phyloP scores from a whole-genome alignment of 2,888 invertebrate genomes.

The Endotricha flammealis region DNA sequence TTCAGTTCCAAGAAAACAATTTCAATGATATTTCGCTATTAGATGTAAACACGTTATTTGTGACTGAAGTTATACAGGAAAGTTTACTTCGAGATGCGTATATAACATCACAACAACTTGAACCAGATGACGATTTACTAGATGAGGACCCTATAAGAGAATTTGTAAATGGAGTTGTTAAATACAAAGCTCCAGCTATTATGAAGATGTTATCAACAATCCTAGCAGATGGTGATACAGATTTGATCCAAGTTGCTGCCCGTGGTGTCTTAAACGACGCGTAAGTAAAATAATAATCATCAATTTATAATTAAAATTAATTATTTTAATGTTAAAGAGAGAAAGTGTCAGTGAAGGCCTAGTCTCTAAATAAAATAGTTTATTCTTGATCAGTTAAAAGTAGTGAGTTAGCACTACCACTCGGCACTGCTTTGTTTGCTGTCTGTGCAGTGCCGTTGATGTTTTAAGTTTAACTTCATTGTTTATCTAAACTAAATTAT shows the following conservation, averaged over 20 bases:
- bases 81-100: conserved; percentile 50
- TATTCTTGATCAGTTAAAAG: too few species aligned
- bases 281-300: conserved; percentile 31
- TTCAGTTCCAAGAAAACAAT: conserved; percentile 41
- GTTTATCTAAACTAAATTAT: too few species aligned
- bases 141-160: conserved; percentile 40
- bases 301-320: too few species aligned
- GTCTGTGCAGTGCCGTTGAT: too few species aligned
- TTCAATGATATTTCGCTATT: conserved; percentile 32
- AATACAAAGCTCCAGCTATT: conserved; percentile 55
- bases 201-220: conserved; percentile 46
- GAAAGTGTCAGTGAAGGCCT: too few species aligned
- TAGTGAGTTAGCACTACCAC: too few species aligned
- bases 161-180: conserved; percentile 40
- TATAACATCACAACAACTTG: conserved; percentile 28
- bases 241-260: conserved; percentile 44
- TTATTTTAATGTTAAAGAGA: too few species aligned
- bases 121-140: conserved; percentile 34
- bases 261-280: conserved; percentile 37
- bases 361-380: too few species aligned
- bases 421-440: too few species aligned
- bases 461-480: too few species aligned
- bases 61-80: conserved; percentile 60
- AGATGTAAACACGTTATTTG: conserved; percentile 55
- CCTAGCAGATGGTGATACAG: conserved; percentile 34